Percentiles rank a stretch among this genome's conserved stretches.
Evolutionary conservation across 2,797 vertebrate genomes (phyloP).

Genomic region (Syngnathus rostellatus): DNA sequence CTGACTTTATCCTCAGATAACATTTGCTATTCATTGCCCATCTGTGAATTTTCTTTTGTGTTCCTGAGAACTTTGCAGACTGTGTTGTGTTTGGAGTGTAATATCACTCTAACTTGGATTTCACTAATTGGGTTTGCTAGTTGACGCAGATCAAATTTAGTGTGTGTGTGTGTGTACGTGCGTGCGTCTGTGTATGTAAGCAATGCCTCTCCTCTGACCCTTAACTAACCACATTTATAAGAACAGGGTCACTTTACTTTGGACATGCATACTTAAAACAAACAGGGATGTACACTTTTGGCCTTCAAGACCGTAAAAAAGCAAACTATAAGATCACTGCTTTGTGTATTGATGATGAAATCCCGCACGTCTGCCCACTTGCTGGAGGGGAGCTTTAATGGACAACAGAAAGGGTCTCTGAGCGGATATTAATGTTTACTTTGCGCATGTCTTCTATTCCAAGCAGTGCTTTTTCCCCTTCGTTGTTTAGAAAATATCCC

Average conservation of each 20-base stretch:
- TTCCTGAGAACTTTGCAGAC: neutral
- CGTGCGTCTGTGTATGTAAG: slow-evolving; percentile 13
- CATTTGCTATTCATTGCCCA: neutral
- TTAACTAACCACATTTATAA: slow-evolving; percentile 43
- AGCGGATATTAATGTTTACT: slow-evolving; percentile 67
- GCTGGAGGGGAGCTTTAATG: slow-evolving; percentile 44
- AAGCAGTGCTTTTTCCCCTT: slow-evolving; percentile 31
- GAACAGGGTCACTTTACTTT: slow-evolving; percentile 23
- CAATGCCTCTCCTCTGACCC: slow-evolving; percentile 21
- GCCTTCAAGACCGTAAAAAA: slow-evolving; percentile 21
- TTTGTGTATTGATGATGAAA: slow-evolving; percentile 27
- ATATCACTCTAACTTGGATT: slow-evolving; percentile 13
- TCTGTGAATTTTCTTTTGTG: neutral
- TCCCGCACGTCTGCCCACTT: slow-evolving; percentile 35
- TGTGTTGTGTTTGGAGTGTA: neutral
- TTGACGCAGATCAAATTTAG: slow-evolving; percentile 19
- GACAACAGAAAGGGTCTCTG: slow-evolving; percentile 59
- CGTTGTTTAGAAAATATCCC: slow-evolving; percentile 57
- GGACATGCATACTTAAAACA: slow-evolving; percentile 13
- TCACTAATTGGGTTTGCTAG: slow-evolving; percentile 17
- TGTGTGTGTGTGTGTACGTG: slow-evolving; percentile 1
- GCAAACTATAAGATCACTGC: slow-evolving; percentile 35
- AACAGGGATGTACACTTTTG: slow-evolving; percentile 10
- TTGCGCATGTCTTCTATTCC: slow-evolving; percentile 54
- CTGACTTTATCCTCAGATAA: slow-evolving; percentile 23